phyloP scores from a whole-genome alignment of 1,140 invertebrate species.

The Drosophila littoralis region DNA sequence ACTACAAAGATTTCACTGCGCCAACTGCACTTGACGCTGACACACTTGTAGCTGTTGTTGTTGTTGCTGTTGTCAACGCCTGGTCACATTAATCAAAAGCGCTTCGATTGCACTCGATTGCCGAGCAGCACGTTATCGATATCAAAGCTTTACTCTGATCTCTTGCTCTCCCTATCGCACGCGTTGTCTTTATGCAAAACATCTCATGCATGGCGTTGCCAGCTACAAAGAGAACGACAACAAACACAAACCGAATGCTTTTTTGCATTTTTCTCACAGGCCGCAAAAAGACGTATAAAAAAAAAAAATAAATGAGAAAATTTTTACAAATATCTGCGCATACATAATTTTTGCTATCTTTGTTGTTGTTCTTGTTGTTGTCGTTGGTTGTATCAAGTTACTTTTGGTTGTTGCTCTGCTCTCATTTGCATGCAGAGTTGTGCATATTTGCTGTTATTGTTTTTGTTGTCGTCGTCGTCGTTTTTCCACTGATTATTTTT shows the following conservation, averaged over 20 bases:
- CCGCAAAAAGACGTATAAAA: constrained; percentile 15
- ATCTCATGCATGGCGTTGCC: constrained; percentile 15
- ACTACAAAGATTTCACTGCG: constrained; percentile 61
- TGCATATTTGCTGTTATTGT: constrained; percentile 39
- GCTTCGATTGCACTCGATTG: constrained; percentile 36
- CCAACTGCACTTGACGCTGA: constrained; percentile 58
- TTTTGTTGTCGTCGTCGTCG: constrained; percentile 18
- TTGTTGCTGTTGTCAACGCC: constrained; percentile 44
- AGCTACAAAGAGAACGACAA: constrained; percentile 1
- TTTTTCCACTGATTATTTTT: constrained; percentile 74
- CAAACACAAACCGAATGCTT: constrained; percentile 12
- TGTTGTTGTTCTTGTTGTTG: constrained; percentile 31
- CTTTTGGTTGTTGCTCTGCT: constrained; percentile 69
- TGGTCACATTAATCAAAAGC: constrained; percentile 49
- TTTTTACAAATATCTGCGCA: constrained; percentile 51
- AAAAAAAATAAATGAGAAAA: constrained; percentile 44
- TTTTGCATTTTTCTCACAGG: constrained; percentile 50
- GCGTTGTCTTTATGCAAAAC: constrained; percentile 18
- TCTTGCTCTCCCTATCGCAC: neutral
- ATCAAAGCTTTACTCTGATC: constrained; percentile 23
- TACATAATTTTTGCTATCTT: constrained; percentile 50
- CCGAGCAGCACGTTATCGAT: constrained; percentile 33
- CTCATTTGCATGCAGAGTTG: constrained; percentile 72
- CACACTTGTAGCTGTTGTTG: constrained; percentile 43
- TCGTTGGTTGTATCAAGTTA: constrained; percentile 67